Base-by-base conservation (phyloP, 2,888 invertebrate genomes). In the Terebella lapidaria region DNA sequence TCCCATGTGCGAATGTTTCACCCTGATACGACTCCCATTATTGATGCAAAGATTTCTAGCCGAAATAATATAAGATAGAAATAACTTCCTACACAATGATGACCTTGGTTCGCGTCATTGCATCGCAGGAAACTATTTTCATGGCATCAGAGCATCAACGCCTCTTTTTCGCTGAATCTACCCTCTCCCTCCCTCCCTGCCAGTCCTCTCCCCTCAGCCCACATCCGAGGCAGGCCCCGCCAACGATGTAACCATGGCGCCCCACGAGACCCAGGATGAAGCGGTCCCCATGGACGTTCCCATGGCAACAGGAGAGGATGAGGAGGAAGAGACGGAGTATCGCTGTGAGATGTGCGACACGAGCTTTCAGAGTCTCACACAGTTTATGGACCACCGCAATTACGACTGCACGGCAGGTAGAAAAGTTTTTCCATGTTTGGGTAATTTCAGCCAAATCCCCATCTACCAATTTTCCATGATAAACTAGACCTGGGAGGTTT, bases 381-480 rank as follows among this genome's bases (percentile, higher is more conserved):
- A 74, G 55, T 75, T 76, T 60, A 75, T 75, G 74, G 74, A 76
- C 59, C 76, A 76, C 64, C 67, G 73, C 56, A 76, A 75, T 63
- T 72, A 67, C 53, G 72, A 71, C 42, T 76, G 75, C 62, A 57
- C 59, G 1, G 42, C 63, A 62, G 70, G 71, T 71, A 61, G 60
- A 35, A 35, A 35, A 35, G 42, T 35, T 35, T 35, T 35, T 35
- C 42, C 42, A n/a, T 35, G 42, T 66, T 25, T 15, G 46, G 25
- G 45, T 46, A 55, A 55, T 55, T 30, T 55, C 35, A 22, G 29
- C 30, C 22, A 28, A 30, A 30, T 55, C 55, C 55, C 55, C 30
- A 22, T 30, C 35, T 30, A 30, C 55, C 55, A 55, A 55, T 55
- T 55, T 24, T 55, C 35, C 55, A 55, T 55, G 55, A 55, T 55